phyloP scores from a whole-genome alignment of 2,888 invertebrate genomes.

The Cataglyphis albicans region DNA sequence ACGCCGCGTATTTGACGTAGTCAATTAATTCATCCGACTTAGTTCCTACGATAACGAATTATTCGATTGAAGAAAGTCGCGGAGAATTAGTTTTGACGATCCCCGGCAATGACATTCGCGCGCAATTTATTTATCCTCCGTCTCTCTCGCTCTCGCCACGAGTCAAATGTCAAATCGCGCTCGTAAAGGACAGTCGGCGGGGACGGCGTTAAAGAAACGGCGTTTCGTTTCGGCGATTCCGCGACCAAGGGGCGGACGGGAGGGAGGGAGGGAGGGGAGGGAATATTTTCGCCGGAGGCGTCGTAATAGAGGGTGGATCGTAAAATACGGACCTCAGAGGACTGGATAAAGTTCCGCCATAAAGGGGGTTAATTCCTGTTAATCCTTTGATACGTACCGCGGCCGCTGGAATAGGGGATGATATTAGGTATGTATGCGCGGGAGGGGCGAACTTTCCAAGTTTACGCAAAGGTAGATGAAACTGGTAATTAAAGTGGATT shows the following conservation, averaged over 20 bases:
- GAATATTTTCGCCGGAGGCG: constrained; percentile 35
- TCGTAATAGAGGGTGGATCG: constrained; percentile 41
- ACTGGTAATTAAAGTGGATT: constrained; percentile 62
- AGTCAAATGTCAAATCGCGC: background rate
- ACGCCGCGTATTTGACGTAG: background rate
- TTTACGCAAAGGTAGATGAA: constrained; percentile 60
- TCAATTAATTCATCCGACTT: background rate
- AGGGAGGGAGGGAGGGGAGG: too few species aligned
- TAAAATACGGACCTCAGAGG: constrained; percentile 60
- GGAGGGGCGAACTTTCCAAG: constrained; percentile 56
- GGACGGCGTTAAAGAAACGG: constrained; percentile 23
- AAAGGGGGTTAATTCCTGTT: constrained; percentile 64
- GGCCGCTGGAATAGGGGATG: constrained; percentile 34
- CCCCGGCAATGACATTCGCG: background rate
- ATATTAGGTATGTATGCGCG: background rate
- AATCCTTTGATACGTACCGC: constrained; percentile 62
- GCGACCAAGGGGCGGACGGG: background rate
- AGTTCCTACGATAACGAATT: background rate
- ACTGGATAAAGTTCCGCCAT: constrained; percentile 59
- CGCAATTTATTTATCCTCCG: background rate
- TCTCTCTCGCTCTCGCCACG: background rate
- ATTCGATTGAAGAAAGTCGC: constrained; percentile 1
- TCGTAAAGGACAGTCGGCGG: background rate
- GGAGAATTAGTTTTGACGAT: constrained; percentile 11
- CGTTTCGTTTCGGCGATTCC: constrained; percentile 38